phyloP scores from a whole-genome alignment of 2,888 invertebrate species.

The Eremobia ochroleuca region DNA sequence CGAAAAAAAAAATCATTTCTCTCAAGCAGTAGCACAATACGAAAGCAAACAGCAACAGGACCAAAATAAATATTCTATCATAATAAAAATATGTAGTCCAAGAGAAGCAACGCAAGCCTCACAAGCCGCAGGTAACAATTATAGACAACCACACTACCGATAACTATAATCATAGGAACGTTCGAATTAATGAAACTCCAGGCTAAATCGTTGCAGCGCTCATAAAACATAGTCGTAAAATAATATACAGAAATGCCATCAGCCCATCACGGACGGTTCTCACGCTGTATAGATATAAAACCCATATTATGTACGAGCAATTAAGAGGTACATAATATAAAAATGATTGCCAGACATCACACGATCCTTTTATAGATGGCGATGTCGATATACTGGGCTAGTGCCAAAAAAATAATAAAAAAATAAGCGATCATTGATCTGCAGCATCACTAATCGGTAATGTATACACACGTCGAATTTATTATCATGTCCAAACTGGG shows the following conservation, averaged over 20 bases:
- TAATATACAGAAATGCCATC: conserved; percentile 67
- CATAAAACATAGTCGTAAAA: conserved; percentile 69
- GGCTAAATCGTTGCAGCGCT: conserved; percentile 63
- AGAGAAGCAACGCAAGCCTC: conserved; percentile 10
- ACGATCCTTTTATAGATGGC: conserved; percentile 70
- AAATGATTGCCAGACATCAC: conserved; percentile 74
- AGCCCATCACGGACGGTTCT: conserved; percentile 65
- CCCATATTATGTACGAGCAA: conserved; percentile 69
- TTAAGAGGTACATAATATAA: conserved; percentile 73
- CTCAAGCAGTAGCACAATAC: background rate
- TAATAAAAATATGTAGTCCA: conserved; percentile 33
- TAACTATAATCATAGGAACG: conserved; percentile 63
- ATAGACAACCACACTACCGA: conserved; percentile 43
- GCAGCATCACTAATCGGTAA: conserved; percentile 58
- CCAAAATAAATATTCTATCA: conserved; percentile 10
- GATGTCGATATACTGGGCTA: conserved; percentile 75
- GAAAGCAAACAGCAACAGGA: background rate
- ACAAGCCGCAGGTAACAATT: conserved; percentile 50
- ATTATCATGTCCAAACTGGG: conserved; percentile 52
- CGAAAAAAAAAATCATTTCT: background rate
- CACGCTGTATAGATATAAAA: conserved; percentile 69
- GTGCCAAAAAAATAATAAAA: conserved; percentile 71
- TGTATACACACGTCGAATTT: conserved; percentile 57
- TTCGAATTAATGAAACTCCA: conserved; percentile 63
- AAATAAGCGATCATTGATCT: conserved; percentile 74